These are phyloP conservation scores for Linnaemya vulpina DNA, from an alignment of 2,888 invertebrate species.

Conservation along the genomic window DNA sequence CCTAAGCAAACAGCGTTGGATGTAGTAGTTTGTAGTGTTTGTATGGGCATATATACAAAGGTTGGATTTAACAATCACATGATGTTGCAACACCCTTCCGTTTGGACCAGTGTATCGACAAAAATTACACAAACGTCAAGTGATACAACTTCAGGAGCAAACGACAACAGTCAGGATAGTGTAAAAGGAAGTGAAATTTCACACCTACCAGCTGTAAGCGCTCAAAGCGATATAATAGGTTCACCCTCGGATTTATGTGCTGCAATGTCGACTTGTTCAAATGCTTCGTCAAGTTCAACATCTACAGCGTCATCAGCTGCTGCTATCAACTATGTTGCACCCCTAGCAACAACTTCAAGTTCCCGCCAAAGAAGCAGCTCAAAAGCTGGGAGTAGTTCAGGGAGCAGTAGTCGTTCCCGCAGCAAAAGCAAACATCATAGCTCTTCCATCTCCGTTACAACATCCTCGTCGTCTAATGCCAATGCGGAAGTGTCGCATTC, in stretches of 20 bases:
- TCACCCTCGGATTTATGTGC: conserved; percentile 73
- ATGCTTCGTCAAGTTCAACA: conserved; percentile 74
- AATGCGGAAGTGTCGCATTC: conserved; percentile 66
- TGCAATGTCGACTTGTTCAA: conserved; percentile 72
- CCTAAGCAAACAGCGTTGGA: conserved; percentile 90
- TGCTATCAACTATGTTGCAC: conserved; percentile 66
- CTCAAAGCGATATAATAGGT: conserved; percentile 63
- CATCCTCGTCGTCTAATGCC: conserved; percentile 65
- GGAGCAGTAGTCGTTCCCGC: conserved; percentile 78
- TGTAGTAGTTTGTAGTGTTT: conserved; percentile 90
- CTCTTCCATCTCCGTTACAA: conserved; percentile 60
- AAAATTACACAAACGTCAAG: conserved; percentile 71
- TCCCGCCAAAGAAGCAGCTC: conserved; percentile 82
- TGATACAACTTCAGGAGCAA: conserved; percentile 52
- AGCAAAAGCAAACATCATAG: conserved; percentile 74
- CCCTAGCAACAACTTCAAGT: conserved; percentile 83
- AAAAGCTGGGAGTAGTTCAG: conserved; percentile 75
- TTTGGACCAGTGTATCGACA: conserved; percentile 77
- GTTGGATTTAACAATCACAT: conserved; percentile 90
- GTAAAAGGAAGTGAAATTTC: conserved; percentile 61
- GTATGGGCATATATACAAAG: conserved; percentile 90
- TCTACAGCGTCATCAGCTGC: conserved; percentile 73
- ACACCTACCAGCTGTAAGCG: conserved; percentile 79
- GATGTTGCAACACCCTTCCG: conserved; percentile 84
- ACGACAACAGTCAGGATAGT: conserved; percentile 75